Evolutionary conservation across 2,113 vertebrate genomes (phyloP).

Genomic region (Geothlypis trichas): DNA sequence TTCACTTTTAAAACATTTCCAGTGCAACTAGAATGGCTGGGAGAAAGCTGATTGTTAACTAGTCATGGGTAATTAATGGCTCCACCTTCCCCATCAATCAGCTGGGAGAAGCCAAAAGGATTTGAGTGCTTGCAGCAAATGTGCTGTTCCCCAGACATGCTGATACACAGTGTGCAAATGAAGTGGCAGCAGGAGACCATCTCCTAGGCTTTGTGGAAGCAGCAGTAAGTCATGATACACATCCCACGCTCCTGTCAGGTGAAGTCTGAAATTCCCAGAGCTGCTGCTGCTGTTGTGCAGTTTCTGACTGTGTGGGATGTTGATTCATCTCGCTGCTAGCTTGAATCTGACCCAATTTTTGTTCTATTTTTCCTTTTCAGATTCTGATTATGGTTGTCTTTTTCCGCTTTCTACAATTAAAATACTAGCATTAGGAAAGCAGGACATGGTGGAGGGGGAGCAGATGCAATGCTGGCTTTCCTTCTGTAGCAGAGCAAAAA

Average conservation of each 20-base stretch:
- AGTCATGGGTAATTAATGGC: slow-evolving; percentile 55
- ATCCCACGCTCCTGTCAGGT: slow-evolving; percentile 45
- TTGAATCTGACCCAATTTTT: slow-evolving; percentile 55
- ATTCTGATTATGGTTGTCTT: slow-evolving; percentile 1
- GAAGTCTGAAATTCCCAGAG: slow-evolving; percentile 36
- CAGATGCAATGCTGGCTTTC: background rate
- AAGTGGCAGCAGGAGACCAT: slow-evolving; percentile 25
- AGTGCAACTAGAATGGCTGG: background rate
- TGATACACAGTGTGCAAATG: slow-evolving; percentile 8
- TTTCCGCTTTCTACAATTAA: background rate
- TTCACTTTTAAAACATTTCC: slow-evolving; percentile 9
- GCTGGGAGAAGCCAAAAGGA: slow-evolving; percentile 47
- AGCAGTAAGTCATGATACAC: slow-evolving; percentile 44
- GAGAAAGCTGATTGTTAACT: slow-evolving; percentile 46
- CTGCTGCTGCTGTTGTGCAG: slow-evolving; percentile 38
- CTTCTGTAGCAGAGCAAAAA: background rate
- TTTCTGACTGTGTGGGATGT: slow-evolving; percentile 38
- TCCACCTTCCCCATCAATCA: slow-evolving; percentile 58
- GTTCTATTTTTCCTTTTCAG: slow-evolving; percentile 41
- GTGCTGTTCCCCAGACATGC: slow-evolving; percentile 9
- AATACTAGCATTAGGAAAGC: background rate
- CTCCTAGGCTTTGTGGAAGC: background rate
- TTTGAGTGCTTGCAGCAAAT: slow-evolving; percentile 35
- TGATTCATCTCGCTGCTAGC: slow-evolving; percentile 12
- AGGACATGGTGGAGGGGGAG: background rate